Evolutionary conservation across 2,797 vertebrate genomes (phyloP).

Genomic region (Cynopterus sphinx): DNA sequence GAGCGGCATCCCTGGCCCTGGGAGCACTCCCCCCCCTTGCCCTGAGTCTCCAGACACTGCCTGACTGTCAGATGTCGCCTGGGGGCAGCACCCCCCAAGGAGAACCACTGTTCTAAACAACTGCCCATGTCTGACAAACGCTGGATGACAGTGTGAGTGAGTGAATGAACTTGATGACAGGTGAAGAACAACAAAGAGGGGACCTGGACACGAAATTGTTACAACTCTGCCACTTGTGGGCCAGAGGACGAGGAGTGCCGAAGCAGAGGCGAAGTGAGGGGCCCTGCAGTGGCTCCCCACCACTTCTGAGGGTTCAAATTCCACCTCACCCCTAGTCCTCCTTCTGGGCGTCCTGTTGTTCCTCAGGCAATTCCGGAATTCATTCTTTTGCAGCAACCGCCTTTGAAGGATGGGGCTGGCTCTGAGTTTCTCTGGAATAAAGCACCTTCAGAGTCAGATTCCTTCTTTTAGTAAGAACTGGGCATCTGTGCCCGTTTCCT

Average conservation of each 20-base stretch:
- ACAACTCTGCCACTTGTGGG: background rate
- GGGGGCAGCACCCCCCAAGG: background rate
- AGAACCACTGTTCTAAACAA: background rate
- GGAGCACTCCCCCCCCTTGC: background rate
- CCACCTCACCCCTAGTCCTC: background rate
- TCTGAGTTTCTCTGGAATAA: background rate
- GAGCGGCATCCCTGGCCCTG: background rate
- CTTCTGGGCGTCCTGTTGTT: no score
- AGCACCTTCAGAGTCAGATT: slow-evolving; percentile 45
- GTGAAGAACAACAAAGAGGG: background rate
- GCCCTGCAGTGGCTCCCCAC: background rate
- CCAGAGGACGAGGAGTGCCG: background rate
- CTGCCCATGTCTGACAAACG: background rate
- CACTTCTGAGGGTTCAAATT: background rate
- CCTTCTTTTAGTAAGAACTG: slow-evolving; percentile 57
- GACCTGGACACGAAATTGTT: background rate
- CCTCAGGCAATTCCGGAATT: background rate
- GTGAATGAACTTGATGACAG: background rate
- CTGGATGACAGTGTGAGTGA: background rate
- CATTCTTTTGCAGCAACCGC: background rate
- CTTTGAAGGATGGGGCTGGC: background rate
- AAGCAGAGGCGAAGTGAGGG: background rate
- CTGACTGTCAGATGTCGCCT: background rate
- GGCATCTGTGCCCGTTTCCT: slow-evolving; percentile 48
- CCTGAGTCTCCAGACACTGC: background rate